Base-by-base conservation (phyloP, 2,113 vertebrate species). In the Coracopsis vasa region DNA sequence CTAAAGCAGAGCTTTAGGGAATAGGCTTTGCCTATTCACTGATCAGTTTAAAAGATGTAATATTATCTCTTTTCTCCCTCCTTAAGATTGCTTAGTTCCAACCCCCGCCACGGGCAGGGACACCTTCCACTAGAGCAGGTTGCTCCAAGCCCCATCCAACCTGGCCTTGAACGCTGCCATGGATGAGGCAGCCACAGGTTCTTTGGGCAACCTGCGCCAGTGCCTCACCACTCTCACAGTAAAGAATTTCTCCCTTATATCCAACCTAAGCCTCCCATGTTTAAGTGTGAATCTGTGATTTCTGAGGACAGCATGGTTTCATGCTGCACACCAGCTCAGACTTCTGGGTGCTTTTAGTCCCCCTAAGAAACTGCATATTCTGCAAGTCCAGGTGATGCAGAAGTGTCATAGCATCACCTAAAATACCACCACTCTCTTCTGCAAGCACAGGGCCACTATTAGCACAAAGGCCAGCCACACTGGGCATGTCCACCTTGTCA, bases 321-420 rank as follows among this genome's bases (percentile, higher is more conserved):
- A 2, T 1, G 11, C 25, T 12, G 17, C 67, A 37, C 8, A 13
- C 10, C 19, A 24, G 4, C 48, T 33, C 1, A 0, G 29, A 35
- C 4, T 18, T 35, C 33, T 9, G 27, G 6, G 11, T 29, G 53
- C 21, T 61, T 78, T 69, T 66, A 25, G 41, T 16, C 5, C 17
- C 35, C 6, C 28, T 20, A 13, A 54, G 19, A 77, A 73, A 65
- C 23, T 1, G 7, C 41, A 28, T 9, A 58, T 39, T 25, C 39
- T 64, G 13, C 53, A 84, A 84, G 60, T 12, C 12, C 64, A 61
- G 41, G 25, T 37, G 29, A 74, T 1, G 3, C 7, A 35, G 31
- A 0, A 23, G n/a, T 3, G 2, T 37, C 29, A 27, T 0, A 31
- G 39, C 5, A 28, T 44, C 47, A 41, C 19, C 33, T n/a, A 13